Conservation (phyloP, 2,888 invertebrate species). For the Dendrolimus pini region DNA sequence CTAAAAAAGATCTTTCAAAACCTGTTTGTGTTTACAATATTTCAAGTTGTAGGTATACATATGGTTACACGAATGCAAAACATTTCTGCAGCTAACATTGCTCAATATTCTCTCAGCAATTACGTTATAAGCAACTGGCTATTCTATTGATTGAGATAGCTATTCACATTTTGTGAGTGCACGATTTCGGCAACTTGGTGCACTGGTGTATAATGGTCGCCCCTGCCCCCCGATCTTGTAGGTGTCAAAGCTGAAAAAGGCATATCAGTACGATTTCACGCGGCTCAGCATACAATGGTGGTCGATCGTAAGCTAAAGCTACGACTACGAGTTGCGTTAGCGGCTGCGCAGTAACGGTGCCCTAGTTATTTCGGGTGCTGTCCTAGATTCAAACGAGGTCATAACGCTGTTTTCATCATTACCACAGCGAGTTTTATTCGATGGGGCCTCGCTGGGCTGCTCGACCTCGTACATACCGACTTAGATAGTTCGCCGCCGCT, state of each 20-base stretch:
- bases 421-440: constrained; percentile 51
- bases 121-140: not conserved
- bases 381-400: constrained; percentile 68
- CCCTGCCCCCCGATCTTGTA: constrained; percentile 14
- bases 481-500: constrained; percentile 35
- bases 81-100: not conserved
- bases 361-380: constrained; percentile 72
- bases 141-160: not conserved
- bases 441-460: constrained; percentile 63
- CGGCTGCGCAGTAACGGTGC: constrained; percentile 66
- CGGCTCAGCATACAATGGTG: constrained; percentile 31
- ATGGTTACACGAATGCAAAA: too few relatives aligned
- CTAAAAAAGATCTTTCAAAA: too few relatives aligned
- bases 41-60: too few relatives aligned
- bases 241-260: constrained; percentile 2
- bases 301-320: constrained; percentile 17
- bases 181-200: constrained; percentile 41
- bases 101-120: not conserved
- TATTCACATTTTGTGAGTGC: constrained; percentile 18
- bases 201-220: constrained; percentile 26
- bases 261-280: constrained; percentile 14
- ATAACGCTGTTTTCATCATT: constrained; percentile 66
- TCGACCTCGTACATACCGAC: constrained; percentile 46
- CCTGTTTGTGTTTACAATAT: too few relatives aligned
- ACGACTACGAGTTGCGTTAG: constrained; percentile 49